Percentiles rank a stretch among this genome's conserved stretches.
Evolutionary conservation across 92 coral and sea anemone genomes (phyloP).

Genomic region (Phenganax subtilis): DNA sequence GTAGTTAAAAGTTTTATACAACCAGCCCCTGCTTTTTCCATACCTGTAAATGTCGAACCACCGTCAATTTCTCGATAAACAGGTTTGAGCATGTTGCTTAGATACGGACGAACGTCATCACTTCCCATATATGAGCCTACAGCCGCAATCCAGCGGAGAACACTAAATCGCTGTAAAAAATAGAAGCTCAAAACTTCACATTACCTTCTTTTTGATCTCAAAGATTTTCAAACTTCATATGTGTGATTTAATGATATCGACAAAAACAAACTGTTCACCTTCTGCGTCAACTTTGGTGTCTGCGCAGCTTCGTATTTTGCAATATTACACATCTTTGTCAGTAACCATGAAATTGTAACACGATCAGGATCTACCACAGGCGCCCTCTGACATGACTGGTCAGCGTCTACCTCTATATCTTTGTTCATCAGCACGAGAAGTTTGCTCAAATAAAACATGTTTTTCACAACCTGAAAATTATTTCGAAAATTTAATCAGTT

Average conservation of each 20-base stretch:
- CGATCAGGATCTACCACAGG: conserved; percentile 5
- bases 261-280: conserved; percentile 47
- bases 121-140: conserved; percentile 65
- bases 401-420: not conserved
- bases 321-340: conserved; percentile 58
- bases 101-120: conserved; percentile 59
- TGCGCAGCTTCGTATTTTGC: conserved; percentile 83
- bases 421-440: conserved; percentile 42
- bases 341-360: conserved; percentile 52
- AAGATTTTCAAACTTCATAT: not conserved
- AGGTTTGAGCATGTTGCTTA: conserved; percentile 62
- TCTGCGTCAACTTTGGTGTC: conserved; percentile 73
- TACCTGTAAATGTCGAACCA: conserved; percentile 67
- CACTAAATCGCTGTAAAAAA: conserved; percentile 68
- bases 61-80: conserved; percentile 81
- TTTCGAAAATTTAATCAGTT: not conserved
- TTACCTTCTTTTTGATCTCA: not conserved
- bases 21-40: not conserved
- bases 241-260: not conserved
- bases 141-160: conserved; percentile 86
- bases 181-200: not conserved
- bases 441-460: conserved; percentile 75
- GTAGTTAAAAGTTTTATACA: too few species aligned
- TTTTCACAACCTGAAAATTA: conserved; percentile 67
- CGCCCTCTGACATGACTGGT: conserved; percentile 1